Conservation (phyloP, 2,888 invertebrate species). For the Alloscopus bannaensis region DNA sequence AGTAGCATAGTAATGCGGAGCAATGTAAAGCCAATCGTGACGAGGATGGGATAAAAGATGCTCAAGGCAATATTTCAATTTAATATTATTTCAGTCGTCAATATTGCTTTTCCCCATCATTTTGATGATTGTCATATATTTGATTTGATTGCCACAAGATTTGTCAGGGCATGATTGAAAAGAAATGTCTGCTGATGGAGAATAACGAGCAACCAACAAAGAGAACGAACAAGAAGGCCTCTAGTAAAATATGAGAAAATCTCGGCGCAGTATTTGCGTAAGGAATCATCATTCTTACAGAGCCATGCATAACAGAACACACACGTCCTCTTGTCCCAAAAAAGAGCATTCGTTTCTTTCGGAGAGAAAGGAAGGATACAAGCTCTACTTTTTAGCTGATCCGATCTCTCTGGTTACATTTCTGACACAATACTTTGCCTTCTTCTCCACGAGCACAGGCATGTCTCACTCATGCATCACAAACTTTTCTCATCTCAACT, state of each 20-base stretch:
- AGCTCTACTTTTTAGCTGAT: no score
- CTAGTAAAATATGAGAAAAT: no score
- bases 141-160: constrained; percentile 63
- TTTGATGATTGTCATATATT: constrained; percentile 47
- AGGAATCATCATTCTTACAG: constrained; percentile 68
- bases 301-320: no score
- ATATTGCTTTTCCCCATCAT: constrained; percentile 59
- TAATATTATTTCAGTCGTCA: constrained; percentile 60
- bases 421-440: background rate
- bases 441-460: no score
- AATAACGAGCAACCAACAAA: constrained; percentile 15
- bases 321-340: background rate
- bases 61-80: constrained; percentile 36
- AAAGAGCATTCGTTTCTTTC: background rate
- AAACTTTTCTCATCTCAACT: constrained; percentile 34
- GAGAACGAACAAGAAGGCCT: no score
- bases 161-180: constrained; percentile 56
- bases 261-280: constrained; percentile 71
- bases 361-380: no score
- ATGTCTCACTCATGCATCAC: background rate
- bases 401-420: constrained; percentile 58
- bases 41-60: constrained; percentile 53
- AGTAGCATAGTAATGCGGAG: no score
- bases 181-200: constrained; percentile 2
- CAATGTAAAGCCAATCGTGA: constrained; percentile 30